Evolutionary conservation across 2,113 vertebrate species (phyloP).

Genomic region (Heptranchias perlo): DNA sequence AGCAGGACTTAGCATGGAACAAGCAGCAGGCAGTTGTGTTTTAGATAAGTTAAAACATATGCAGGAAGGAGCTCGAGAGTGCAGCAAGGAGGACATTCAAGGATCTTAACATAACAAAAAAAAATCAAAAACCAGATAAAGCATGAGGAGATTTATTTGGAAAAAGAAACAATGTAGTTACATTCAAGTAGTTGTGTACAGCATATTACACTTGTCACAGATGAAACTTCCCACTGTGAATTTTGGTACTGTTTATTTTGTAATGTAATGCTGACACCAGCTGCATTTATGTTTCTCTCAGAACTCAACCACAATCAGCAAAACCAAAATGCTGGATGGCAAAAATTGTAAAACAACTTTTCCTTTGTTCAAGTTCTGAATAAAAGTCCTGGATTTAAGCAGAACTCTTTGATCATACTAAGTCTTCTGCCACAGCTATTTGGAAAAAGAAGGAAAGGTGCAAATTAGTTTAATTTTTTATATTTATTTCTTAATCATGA

Average conservation of each 20-base stretch:
- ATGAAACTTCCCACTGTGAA: neutral
- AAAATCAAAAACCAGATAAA: neutral
- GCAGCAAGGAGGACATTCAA: neutral
- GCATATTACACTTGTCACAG: neutral
- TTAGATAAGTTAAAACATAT: neutral
- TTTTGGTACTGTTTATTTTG: neutral
- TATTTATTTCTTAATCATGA: neutral
- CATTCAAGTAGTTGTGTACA: neutral
- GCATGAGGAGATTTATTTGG: neutral
- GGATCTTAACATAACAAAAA: neutral
- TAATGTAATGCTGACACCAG: neutral
- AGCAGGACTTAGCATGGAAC: too few species aligned
- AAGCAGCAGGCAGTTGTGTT: neutral
- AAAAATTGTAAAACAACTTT: neutral
- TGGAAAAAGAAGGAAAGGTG: neutral
- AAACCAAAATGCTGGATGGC: neutral
- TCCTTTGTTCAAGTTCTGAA: neutral
- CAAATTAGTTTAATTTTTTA: neutral
- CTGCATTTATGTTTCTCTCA: neutral
- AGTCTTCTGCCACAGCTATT: neutral
- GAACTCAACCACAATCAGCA: neutral
- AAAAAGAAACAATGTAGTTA: neutral
- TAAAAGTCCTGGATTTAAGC: neutral
- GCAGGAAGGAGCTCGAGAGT: too few species aligned
- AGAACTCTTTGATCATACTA: neutral